Evolutionary conservation across 2,888 invertebrate genomes (phyloP), one percentile per base, ranked within the genome.

Genomic region (Rugalucina vietnamica): DNA sequence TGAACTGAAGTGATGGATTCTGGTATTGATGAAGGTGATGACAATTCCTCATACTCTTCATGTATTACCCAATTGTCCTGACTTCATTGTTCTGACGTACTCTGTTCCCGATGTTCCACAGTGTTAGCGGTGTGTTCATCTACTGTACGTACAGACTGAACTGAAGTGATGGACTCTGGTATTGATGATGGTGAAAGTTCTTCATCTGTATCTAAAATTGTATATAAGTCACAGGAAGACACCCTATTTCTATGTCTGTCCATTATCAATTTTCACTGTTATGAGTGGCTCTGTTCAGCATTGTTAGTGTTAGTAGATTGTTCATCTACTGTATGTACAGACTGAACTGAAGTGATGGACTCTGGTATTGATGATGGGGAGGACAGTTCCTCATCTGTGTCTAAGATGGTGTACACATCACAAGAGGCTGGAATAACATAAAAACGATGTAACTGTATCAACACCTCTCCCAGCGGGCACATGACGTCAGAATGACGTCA

Each of bases 1-100:
- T 65, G 65, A 21, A 65, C 65, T 34, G 65, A 65, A n/a, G 65
- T 65, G 29, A 65, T 65, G 65, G 65, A 65, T 65, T 65, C 65
- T 65, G 65, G 65, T 32, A 65, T 65, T 4, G 65, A 65, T 32
- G 65, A 65, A 8, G 65, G 65, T 5, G 65, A 65, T 10, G 65
- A 65, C 34, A 65, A 18, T 21, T 65, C 65, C 21, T 65, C 65
- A 18, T 65, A n/a, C n/a, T n/a, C n/a, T n/a, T n/a, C n/a, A n/a
- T n/a, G n/a, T n/a, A n/a, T n/a, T n/a, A n/a, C n/a, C n/a, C n/a
- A n/a, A n/a, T n/a, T n/a, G n/a, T n/a, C n/a, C n/a, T n/a, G n/a
- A n/a, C n/a, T n/a, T n/a, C n/a, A n/a, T n/a, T n/a, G n/a, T n/a
- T n/a, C n/a, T n/a, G n/a, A n/a, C n/a, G n/a, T n/a, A n/a, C 43